These are phyloP conservation scores for Paramormyrops hopkinsi DNA, from an alignment of 2,797 vertebrate species.

Conservation along the genomic window DNA sequence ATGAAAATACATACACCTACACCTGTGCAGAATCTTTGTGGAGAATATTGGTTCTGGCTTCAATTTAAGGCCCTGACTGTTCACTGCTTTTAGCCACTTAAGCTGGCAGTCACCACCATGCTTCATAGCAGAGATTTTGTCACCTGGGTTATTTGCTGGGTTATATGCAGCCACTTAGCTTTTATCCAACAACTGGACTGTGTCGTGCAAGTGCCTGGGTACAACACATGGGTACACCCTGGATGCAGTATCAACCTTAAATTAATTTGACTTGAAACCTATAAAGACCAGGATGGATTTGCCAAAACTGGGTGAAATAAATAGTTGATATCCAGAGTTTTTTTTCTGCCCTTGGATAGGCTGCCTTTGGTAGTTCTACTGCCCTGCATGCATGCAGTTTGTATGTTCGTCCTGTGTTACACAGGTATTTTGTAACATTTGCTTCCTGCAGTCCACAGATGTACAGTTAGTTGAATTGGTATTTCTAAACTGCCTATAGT, in stretches of 20 bases:
- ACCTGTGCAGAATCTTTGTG: not conserved
- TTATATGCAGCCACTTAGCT: not conserved
- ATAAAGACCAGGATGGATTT: not conserved
- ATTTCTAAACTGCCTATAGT: not conserved
- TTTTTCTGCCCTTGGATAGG: not conserved
- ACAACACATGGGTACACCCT: not conserved
- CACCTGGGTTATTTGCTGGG: not conserved
- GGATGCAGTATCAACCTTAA: not conserved
- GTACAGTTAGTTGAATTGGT: not conserved
- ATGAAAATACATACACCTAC: not conserved
- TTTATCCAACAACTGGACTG: not conserved
- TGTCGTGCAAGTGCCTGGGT: not conserved
- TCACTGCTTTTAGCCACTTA: not conserved
- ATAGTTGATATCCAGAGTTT: not conserved
- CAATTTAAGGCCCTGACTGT: not conserved
- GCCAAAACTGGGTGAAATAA: not conserved
- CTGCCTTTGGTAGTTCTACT: not conserved
- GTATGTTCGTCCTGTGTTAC: not conserved
- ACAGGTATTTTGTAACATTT: not conserved
- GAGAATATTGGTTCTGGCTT: not conserved
- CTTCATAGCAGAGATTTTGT: not conserved
- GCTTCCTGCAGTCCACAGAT: not conserved
- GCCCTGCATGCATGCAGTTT: not conserved
- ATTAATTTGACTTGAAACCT: not conserved
- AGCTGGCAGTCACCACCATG: not conserved